phyloP scores from a whole-genome alignment of 2,888 invertebrate species.

The Aquatica leii region DNA sequence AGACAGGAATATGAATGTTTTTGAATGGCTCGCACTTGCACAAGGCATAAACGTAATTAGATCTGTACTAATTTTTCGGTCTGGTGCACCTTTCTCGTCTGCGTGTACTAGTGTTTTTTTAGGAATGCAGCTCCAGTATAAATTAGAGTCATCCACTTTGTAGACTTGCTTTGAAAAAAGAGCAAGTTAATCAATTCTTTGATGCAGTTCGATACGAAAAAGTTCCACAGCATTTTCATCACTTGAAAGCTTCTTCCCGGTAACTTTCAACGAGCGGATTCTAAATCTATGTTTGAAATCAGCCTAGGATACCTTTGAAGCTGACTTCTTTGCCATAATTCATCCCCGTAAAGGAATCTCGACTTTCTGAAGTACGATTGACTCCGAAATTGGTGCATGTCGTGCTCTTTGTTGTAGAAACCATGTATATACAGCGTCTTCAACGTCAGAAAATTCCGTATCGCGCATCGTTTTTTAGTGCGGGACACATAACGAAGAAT shows the following conservation, averaged over 20 bases:
- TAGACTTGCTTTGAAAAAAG: no score
- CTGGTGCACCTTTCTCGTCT: background rate
- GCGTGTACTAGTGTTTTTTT: background rate
- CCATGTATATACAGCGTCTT: constrained; percentile 4
- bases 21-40: constrained; percentile 4
- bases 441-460: background rate
- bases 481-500: constrained; percentile 5
- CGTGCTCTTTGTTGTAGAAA: constrained; percentile 9
- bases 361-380: constrained; percentile 23
- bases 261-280: constrained; percentile 27
- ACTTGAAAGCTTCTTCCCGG: no score
- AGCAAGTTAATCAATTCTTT: background rate
- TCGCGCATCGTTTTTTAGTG: background rate
- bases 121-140: background rate
- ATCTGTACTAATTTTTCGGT: background rate
- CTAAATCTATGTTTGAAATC: constrained; percentile 36
- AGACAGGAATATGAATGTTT: constrained; percentile 16
- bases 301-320: constrained; percentile 37
- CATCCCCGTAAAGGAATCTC: constrained; percentile 20
- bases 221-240: background rate
- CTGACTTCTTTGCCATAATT: constrained; percentile 20
- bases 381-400: constrained; percentile 22
- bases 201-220: background rate
- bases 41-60: constrained; percentile 2
- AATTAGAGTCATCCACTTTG: no score